Conservation (phyloP, 2,888 invertebrate species). For the Ichneumon xanthorius region DNA sequence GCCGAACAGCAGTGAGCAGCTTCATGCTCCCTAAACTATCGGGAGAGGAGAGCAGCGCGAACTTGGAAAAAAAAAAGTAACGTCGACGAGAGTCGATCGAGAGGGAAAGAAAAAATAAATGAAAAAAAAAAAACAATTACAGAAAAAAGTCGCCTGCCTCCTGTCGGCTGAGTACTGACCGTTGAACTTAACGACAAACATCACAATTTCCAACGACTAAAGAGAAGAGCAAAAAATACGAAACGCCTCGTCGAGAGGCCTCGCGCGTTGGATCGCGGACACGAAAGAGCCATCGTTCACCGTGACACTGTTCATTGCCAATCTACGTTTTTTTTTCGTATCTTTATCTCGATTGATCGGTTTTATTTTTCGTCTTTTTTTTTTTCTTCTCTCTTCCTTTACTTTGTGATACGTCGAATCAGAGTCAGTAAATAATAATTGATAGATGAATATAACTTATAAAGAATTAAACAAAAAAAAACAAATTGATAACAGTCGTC, state of each 20-base stretch:
- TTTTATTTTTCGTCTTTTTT: conserved; percentile 4
- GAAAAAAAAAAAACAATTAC: conserved; percentile 15
- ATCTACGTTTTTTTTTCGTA: conserved; percentile 37
- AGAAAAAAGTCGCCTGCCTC: conserved; percentile 37
- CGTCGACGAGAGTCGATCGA: neutral
- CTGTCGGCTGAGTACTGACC: conserved; percentile 63
- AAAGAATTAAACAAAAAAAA: neutral
- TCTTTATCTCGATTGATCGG: conserved; percentile 39
- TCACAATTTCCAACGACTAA: conserved; percentile 25
- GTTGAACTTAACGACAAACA: neutral
- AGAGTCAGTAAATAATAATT: conserved; percentile 28
- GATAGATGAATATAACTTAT: conserved; percentile 20
- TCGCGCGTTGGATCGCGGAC: conserved; percentile 39
- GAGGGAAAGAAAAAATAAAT: neutral
- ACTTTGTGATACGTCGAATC: conserved; percentile 26
- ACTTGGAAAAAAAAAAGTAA: conserved; percentile 11
- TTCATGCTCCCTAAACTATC: conserved; percentile 56
- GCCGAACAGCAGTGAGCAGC: conserved; percentile 64
- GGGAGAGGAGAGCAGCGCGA: conserved; percentile 38
- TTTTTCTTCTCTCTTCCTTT: neutral
- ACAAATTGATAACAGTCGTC: conserved; percentile 18
- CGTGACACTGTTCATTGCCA: conserved; percentile 72
- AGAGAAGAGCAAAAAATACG: conserved; percentile 27
- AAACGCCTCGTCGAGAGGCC: conserved; percentile 13
- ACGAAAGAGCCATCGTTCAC: conserved; percentile 54